Evolutionary conservation across 2,113 vertebrate genomes (phyloP).

Genomic region (Notarius quadriscutis): DNA sequence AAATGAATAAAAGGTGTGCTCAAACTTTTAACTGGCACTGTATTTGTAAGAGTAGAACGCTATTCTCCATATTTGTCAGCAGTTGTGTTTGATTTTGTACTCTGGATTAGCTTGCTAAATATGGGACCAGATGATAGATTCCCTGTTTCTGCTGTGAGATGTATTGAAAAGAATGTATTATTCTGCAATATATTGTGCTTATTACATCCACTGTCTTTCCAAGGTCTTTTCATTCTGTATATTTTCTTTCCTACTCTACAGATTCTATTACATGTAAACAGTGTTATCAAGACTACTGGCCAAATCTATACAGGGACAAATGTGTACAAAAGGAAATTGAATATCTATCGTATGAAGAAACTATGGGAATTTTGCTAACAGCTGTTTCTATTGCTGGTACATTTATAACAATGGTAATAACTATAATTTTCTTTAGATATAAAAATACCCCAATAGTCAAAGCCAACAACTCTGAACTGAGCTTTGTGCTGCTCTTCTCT

Average conservation of each 20-base stretch:
- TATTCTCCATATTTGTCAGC: too few relatives aligned
- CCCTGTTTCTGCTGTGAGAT: too few relatives aligned
- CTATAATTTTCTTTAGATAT: conserved; percentile 42
- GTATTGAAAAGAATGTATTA: background rate
- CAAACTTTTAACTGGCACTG: too few relatives aligned
- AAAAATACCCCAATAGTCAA: background rate
- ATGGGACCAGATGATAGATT: too few relatives aligned
- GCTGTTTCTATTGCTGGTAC: background rate
- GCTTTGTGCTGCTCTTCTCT: too few relatives aligned
- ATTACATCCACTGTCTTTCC: background rate
- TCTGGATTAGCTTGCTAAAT: too few relatives aligned
- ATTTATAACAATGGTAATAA: conserved; percentile 31
- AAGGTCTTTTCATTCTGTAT: background rate
- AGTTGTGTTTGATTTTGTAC: too few relatives aligned
- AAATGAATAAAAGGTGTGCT: too few relatives aligned
- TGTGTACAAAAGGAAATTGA: conserved; percentile 46
- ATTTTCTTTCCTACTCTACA: conserved; percentile 34
- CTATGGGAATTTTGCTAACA: too few relatives aligned
- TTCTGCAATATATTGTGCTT: background rate
- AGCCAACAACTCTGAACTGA: too few relatives aligned
- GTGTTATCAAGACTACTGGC: conserved; percentile 50
- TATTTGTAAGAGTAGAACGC: too few relatives aligned
- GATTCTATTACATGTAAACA: conserved; percentile 53
- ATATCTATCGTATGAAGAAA: too few relatives aligned
- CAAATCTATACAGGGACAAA: conserved; percentile 44